Percentiles rank a stretch among this genome's conserved stretches.
These are phyloP conservation scores for Karalla daura DNA, from an alignment of 2,797 vertebrate species.

Conservation along the genomic window DNA sequence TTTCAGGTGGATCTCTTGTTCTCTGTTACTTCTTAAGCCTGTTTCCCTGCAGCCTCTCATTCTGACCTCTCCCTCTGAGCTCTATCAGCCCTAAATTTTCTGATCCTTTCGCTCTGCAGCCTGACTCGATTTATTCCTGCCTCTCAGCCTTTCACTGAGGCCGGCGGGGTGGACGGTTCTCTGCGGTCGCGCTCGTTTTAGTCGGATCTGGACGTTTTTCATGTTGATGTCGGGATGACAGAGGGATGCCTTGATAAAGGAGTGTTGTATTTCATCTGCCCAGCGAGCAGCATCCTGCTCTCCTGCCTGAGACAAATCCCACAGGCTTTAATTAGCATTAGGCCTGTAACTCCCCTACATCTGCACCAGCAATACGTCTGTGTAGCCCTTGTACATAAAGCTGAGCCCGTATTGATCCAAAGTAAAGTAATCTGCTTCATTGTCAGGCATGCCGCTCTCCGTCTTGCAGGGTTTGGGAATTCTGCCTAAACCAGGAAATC, in stretches of 20 bases:
- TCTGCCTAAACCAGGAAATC: conserved; percentile 47
- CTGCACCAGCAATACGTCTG: conserved; percentile 42
- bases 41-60: conserved; percentile 4
- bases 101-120: background rate
- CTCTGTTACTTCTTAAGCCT: background rate
- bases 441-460: conserved; percentile 18
- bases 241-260: conserved; percentile 2
- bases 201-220: conserved; percentile 1
- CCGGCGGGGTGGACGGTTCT: conserved; percentile 30
- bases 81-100: conserved; percentile 18
- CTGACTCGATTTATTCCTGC: conserved; percentile 20
- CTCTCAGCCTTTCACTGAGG: conserved; percentile 5
- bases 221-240: background rate
- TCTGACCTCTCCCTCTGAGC: conserved; percentile 4
- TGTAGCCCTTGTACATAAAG: conserved; percentile 39
- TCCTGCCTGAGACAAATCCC: conserved; percentile 35
- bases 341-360: conserved; percentile 29
- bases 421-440: conserved; percentile 37
- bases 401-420: conserved; percentile 57
- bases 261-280: background rate
- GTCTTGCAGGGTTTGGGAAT: conserved; percentile 27
- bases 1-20: background rate
- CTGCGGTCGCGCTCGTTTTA: conserved; percentile 3
- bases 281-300: conserved; percentile 7
- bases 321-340: conserved; percentile 49